Conservation (phyloP, 1,140 invertebrate genomes). For the Oppia nitens region DNA sequence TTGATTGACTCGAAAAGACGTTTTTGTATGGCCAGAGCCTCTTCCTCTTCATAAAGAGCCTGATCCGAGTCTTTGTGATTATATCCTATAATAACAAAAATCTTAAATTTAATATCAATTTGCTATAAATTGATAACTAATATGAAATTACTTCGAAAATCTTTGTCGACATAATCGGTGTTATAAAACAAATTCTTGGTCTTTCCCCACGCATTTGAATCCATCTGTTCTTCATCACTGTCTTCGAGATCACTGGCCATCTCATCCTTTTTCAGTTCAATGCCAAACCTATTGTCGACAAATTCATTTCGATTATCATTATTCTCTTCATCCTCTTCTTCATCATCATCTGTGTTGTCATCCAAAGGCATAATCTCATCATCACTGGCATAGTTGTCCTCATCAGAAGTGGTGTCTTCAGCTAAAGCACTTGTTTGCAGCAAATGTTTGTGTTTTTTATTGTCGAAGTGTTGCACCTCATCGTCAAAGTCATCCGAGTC, state of each 20-base stretch:
- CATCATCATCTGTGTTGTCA: not conserved
- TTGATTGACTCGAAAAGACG: conserved; percentile 16
- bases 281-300: not conserved
- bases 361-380: conserved; percentile 2
- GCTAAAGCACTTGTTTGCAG: not conserved
- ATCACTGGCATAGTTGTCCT: not conserved
- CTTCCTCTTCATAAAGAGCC: conserved; percentile 20
- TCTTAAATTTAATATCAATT: not conserved
- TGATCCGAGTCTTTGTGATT: conserved; percentile 24
- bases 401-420: not conserved
- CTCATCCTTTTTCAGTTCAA: conserved; percentile 12
- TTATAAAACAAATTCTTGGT: conserved; percentile 58
- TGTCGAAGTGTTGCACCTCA: not conserved
- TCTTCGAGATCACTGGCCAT: conserved; percentile 15
- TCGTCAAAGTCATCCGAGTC: not conserved
- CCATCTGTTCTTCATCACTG: not conserved
- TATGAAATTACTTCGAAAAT: conserved; percentile 44
- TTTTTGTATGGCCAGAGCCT: conserved; percentile 21
- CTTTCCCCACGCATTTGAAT: conserved; percentile 56
- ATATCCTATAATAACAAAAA: conserved; percentile 23
- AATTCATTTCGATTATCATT: conserved; percentile 2
- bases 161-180: conserved; percentile 70
- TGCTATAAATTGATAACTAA: not conserved
- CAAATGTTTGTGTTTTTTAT: not conserved
- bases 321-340: conserved; percentile 2